Base-by-base conservation (phyloP, 2,888 invertebrate genomes). In the Stenotaenia linearis region DNA sequence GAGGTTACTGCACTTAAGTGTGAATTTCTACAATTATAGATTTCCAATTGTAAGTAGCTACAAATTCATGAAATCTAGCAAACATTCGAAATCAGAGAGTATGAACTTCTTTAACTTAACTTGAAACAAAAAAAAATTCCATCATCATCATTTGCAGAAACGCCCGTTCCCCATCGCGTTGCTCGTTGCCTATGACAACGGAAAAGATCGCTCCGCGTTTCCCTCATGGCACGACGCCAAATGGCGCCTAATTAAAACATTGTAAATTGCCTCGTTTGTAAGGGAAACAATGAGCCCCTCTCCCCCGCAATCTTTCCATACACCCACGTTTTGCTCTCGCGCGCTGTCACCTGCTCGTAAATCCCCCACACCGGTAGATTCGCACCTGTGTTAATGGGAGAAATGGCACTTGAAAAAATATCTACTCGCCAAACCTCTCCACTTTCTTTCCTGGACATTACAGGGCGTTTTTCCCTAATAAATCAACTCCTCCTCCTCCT, bases 201-300 rank as follows among this genome's bases (percentile, higher is more conserved):
- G 69, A 69, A 69, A 69, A 69, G 69, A 69, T 69, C 69, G 69
- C 69, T 69, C 1, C 69, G 69, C 25, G 69, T 75, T 75, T 75
- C 35, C 21, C 75, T 75, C 32, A 37, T 75, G 75, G 75, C 75
- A 75, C 75, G 75, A 75, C 35, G 75, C 75, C 75, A 75, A 75
- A 37, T 28, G 45, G 45, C 28, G 45, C 77, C 37, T 77, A 77
- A 77, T 77, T 77, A 77, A 77, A 77, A 77, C 77, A 45, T 40
- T 77, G 77, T 77, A 77, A 77, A 77, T 77, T 77, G 77, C 37
- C 77, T 77, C 77, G 45, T 77, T 75, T 77, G 77, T 77, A 77
- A 77, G 28, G 40, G 77, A 45, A 77, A 77, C 77, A 45, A 77
- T 37, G 45, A 37, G 77, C 35, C 77, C 32, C 69, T 69, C 69